Conservation (phyloP, 92 coral and sea anemone genomes). For the Nematostella vectensis region DNA sequence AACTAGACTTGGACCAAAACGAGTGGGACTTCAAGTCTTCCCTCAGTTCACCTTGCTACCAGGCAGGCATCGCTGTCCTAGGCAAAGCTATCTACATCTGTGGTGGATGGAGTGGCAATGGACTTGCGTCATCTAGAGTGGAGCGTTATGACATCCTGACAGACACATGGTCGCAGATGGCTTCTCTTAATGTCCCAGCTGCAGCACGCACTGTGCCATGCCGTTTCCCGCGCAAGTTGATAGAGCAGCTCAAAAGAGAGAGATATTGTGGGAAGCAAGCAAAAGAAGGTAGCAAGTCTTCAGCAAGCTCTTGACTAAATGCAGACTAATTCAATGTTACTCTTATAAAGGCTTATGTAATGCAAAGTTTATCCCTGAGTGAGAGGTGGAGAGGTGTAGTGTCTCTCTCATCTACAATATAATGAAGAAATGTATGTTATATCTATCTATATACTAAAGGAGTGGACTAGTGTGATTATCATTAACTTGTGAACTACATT, state of each 20-base stretch:
- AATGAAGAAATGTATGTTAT: too few relatives aligned
- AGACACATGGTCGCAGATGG: slow-evolving; percentile 71
- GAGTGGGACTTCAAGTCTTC: slow-evolving; percentile 78
- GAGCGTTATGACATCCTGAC: slow-evolving; percentile 81
- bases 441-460: too few relatives aligned
- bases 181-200: slow-evolving; percentile 82
- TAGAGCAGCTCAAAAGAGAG: slow-evolving; percentile 50
- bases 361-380: too few relatives aligned
- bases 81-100: slow-evolving; percentile 83
- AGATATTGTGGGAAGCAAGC: too few relatives aligned
- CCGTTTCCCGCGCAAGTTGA: slow-evolving; percentile 78
- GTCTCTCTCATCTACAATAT: too few relatives aligned
- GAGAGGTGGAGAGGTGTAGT: too few relatives aligned
- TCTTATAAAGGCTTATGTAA: too few relatives aligned
- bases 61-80: slow-evolving; percentile 85
- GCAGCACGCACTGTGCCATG: slow-evolving; percentile 83
- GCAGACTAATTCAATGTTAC: too few relatives aligned
- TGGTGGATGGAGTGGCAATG: slow-evolving; percentile 96
- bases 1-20: slow-evolving; percentile 59
- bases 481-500: too few relatives aligned
- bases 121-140: slow-evolving; percentile 64
- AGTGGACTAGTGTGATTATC: too few relatives aligned
- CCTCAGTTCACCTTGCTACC: slow-evolving; percentile 69
- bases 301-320: too few relatives aligned
- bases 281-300: too few relatives aligned